A percentile compares a stretch with the other conserved stretches of the same genome.
phyloP scores from a whole-genome alignment of 2,888 invertebrate genomes.

The Odontothrips loti region DNA sequence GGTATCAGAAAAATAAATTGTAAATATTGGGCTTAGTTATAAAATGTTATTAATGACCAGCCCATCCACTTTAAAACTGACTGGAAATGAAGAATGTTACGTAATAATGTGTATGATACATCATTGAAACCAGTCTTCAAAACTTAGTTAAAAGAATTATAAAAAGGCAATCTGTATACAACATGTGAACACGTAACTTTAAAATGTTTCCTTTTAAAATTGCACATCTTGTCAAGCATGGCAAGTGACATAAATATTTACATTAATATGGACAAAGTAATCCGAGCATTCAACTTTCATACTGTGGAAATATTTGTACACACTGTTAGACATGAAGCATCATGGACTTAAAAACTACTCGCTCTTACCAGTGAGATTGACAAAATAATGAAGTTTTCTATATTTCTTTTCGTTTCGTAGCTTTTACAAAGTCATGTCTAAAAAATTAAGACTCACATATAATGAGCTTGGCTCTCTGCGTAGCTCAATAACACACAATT shows the following conservation, averaged over 20 bases:
- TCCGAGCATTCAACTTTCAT: not conserved
- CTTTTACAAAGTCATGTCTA: too few relatives aligned
- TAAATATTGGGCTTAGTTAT: not conserved
- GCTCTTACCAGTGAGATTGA: not conserved
- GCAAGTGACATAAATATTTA: not conserved
- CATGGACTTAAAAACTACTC: not conserved
- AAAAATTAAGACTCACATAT: not conserved
- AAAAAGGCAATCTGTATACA: not conserved
- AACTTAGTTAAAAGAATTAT: not conserved
- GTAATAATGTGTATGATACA: not conserved
- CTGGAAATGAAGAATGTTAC: not conserved
- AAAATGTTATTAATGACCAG: not conserved
- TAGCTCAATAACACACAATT: not conserved
- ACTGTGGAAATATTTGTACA: not conserved
- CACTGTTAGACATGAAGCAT: not conserved
- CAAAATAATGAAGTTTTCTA: not conserved
- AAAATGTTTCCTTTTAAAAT: not conserved
- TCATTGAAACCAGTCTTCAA: not conserved
- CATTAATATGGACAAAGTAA: not conserved
- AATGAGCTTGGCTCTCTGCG: not conserved
- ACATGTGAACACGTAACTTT: not conserved
- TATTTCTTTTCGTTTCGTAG: not conserved
- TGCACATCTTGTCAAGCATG: not conserved
- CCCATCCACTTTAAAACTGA: not conserved
- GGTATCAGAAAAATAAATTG: not conserved